Conservation (phyloP, 2,888 invertebrate genomes). For the Trissolcus japonicus region DNA sequence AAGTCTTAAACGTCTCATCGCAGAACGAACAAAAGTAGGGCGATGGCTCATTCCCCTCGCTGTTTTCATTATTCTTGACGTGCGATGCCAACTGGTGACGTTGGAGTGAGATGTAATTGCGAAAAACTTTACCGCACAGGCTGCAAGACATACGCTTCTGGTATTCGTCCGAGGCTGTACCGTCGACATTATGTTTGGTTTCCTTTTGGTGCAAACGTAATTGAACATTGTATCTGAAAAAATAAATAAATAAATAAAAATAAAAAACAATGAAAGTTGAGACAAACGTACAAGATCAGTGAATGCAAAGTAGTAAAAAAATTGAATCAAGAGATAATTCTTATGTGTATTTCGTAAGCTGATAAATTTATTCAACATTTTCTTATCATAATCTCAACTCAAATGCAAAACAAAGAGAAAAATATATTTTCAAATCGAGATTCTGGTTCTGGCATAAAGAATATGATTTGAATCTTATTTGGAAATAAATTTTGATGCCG, state of each 20-base stretch:
- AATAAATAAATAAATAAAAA: background rate
- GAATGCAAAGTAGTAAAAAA: no score
- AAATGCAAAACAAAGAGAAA: background rate
- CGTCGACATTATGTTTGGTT: conserved; percentile 77
- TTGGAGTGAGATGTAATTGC: conserved; percentile 82
- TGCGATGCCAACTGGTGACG: conserved; percentile 82
- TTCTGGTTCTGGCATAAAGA: background rate
- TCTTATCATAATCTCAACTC: no score
- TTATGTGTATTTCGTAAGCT: no score
- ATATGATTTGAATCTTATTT: conserved; percentile 5
- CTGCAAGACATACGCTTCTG: conserved; percentile 82
- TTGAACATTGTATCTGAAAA: conserved; percentile 83
- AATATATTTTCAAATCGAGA: conserved; percentile 1
- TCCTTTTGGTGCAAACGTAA: conserved; percentile 80
- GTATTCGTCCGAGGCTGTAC: conserved; percentile 81
- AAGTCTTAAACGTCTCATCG: conserved; percentile 80
- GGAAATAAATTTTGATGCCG: conserved; percentile 8
- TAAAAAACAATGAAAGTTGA: background rate
- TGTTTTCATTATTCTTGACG: conserved; percentile 65
- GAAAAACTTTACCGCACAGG: conserved; percentile 80
- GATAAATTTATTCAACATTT: no score
- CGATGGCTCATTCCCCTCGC: conserved; percentile 28
- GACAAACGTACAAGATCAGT: no score
- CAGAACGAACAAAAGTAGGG: conserved; percentile 84
- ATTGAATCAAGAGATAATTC: no score